A percentile compares a stretch with the other conserved stretches of the same genome.
phyloP scores from a whole-genome alignment of 2,888 invertebrate species.

The Patella pellucida region DNA sequence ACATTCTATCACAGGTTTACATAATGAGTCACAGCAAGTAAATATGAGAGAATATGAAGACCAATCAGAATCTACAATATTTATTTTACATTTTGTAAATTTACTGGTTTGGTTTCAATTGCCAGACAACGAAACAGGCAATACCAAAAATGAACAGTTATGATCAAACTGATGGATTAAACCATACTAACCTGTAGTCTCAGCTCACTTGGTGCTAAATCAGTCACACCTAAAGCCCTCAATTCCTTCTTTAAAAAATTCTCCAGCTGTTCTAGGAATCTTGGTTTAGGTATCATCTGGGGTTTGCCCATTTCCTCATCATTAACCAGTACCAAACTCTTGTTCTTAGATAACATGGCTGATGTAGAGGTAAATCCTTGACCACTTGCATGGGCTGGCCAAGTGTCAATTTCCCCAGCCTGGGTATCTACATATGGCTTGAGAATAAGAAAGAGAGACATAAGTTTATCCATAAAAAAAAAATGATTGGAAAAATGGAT shows the following conservation, averaged over 20 bases:
- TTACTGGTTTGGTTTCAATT: too few species aligned
- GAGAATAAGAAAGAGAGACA: constrained; percentile 12
- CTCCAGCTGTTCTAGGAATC: constrained; percentile 69
- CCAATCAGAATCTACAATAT: too few species aligned
- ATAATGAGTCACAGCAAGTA: too few species aligned
- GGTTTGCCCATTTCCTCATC: constrained; percentile 65
- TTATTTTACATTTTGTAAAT: too few species aligned
- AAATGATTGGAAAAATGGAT: background rate
- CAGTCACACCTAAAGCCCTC: constrained; percentile 61
- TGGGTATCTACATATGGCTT: constrained; percentile 67
- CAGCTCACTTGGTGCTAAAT: constrained; percentile 66
- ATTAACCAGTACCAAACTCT: constrained; percentile 62
- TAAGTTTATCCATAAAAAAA: background rate
- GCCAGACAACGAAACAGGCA: too few species aligned
- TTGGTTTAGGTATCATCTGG: constrained; percentile 67
- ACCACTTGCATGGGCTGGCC: constrained; percentile 71
- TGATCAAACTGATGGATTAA: constrained; percentile 8
- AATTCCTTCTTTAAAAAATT: constrained; percentile 68
- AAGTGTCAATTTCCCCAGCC: constrained; percentile 68
- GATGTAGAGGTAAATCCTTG: constrained; percentile 55
- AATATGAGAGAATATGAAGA: too few species aligned
- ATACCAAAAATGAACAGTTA: background rate
- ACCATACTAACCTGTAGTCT: constrained; percentile 59
- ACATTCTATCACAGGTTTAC: background rate
- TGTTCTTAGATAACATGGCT: constrained; percentile 63